Evolutionary conservation across 2,888 invertebrate species (phyloP), one percentile per base, ranked within the genome.

Genomic region (Helleia helle): DNA sequence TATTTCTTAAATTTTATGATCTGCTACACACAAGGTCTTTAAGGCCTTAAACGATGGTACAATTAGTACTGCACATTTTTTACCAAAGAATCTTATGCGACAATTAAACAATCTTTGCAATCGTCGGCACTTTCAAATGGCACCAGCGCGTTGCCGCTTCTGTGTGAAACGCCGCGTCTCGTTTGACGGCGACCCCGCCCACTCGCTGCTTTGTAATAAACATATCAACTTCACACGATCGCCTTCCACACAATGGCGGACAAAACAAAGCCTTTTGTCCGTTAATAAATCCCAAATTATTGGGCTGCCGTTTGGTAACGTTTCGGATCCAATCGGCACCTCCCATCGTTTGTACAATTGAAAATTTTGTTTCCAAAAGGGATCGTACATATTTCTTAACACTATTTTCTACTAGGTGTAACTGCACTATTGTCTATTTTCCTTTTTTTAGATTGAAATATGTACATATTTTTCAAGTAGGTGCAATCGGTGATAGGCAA

Each of bases 211-310:
- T 56, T 63, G 56, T 70, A 73, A 74, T 71, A 71, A 68, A 68
- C 70, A 65, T 71, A 74, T 73, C 73, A 65, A 59, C 67, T 66
- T 72, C 70, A 67, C 68, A 61, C 71, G 61, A 50, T 41, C 54
- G 51, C 50, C 15, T 30, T 30, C 34, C 12, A 34, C 50, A 41
- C 51, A 65, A 62, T 59, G 54, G 55, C 37, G 46, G 52, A 48
- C 62, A 62, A 69, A 69, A 71, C 68, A 69, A 71, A 59, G 57
- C 55, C 56, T 59, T 58, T 63, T 65, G 60, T 63, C 51, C 65
- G 50, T 58, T 70, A 70, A 71, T 71, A 67, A 71, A 59, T 56
- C 55, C 58, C 51, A 62, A 66, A 68, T 65, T 62, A 61, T 48
- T 48, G 52, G 34, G 51, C 47, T 55, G 56, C 51, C 52, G 54